Conservation (phyloP, 1,140 invertebrate genomes). For the Calycopis cecrops region DNA sequence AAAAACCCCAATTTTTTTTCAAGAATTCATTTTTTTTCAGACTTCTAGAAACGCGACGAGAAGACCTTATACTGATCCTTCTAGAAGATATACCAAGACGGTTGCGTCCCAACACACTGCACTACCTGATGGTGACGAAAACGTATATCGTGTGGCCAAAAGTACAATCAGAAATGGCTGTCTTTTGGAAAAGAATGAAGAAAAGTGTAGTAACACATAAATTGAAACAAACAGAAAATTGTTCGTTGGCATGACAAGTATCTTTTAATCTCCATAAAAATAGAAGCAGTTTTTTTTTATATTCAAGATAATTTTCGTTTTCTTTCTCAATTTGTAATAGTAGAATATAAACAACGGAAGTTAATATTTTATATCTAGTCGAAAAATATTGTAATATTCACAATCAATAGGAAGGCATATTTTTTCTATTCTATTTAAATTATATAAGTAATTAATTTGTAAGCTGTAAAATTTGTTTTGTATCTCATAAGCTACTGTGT, state of each 20-base stretch:
- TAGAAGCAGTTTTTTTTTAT: no score
- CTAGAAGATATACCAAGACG: constrained; percentile 78
- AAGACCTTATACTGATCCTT: constrained; percentile 77
- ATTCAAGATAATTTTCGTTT: no score
- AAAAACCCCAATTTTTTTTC: no score
- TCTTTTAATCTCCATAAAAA: background rate
- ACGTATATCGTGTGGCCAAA: constrained; percentile 80
- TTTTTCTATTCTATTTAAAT: background rate
- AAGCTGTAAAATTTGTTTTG: no score
- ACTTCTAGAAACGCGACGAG: constrained; percentile 76
- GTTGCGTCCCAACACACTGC: constrained; percentile 76
- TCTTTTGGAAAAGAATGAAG: constrained; percentile 64
- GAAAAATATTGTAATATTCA: constrained; percentile 1
- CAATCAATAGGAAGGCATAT: no score
- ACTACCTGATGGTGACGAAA: constrained; percentile 79
- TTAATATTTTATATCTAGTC: background rate
- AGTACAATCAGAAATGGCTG: constrained; percentile 44
- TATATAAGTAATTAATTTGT: no score
- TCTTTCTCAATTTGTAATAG: no score
- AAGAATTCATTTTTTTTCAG: constrained; percentile 37
- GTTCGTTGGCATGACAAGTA: constrained; percentile 43
- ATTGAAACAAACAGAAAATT: constrained; percentile 38
- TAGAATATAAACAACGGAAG: background rate
- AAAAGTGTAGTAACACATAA: constrained; percentile 50
- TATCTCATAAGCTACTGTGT: no score